A percentile compares a stretch with the other conserved stretches of the same genome.
phyloP scores from a whole-genome alignment of 2,797 vertebrate genomes.

The Leptatherina wallacei region DNA sequence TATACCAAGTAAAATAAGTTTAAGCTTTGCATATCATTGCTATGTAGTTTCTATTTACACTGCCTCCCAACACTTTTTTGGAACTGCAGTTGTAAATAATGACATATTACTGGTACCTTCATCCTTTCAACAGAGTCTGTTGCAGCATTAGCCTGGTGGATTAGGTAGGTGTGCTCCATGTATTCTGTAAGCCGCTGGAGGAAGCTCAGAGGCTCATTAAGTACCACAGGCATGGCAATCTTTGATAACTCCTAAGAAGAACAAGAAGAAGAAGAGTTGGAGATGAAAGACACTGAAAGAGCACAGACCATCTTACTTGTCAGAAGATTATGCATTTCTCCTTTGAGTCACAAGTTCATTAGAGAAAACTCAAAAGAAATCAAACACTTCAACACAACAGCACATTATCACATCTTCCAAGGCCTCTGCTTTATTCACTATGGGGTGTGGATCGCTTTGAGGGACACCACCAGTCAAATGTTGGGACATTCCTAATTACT shows the following conservation, averaged over 20 bases:
- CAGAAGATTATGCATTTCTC: not conserved
- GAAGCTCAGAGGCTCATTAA: slow-evolving; percentile 98
- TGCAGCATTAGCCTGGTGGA: slow-evolving; percentile 91
- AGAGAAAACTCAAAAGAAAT: not conserved
- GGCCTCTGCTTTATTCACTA: not conserved
- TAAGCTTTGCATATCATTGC: no score
- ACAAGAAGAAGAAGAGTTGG: slow-evolving; percentile 12
- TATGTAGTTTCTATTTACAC: no score
- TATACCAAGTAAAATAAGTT: no score
- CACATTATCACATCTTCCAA: not conserved
- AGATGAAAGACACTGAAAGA: not conserved
- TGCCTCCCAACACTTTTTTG: no score
- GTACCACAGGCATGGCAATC: slow-evolving; percentile 98
- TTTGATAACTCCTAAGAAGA: slow-evolving; percentile 92
- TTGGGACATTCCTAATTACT: not conserved
- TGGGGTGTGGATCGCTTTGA: not conserved
- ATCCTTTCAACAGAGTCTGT: slow-evolving; percentile 91
- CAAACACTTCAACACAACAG: not conserved
- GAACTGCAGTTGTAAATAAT: not conserved
- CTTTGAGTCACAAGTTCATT: not conserved
- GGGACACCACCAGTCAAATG: not conserved
- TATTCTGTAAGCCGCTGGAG: slow-evolving; percentile 95
- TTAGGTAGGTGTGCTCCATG: slow-evolving; percentile 99
- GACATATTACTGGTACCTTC: slow-evolving; percentile 85
- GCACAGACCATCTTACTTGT: not conserved